Base-by-base conservation (phyloP, 2,113 vertebrate genomes). In the Rhinolophus sinicus region DNA sequence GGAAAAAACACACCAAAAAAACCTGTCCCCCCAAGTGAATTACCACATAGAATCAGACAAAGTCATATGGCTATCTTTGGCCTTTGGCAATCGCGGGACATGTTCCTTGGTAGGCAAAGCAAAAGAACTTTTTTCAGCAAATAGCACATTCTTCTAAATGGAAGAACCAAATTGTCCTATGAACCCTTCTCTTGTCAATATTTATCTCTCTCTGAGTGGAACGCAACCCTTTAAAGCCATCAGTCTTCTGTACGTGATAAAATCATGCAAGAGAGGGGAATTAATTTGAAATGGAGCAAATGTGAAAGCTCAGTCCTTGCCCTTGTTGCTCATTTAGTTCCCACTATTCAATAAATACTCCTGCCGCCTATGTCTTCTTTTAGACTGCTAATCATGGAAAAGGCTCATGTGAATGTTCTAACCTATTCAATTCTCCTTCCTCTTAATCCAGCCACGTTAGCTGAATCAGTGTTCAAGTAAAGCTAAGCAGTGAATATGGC, bases 171-270 rank as follows among this genome's bases (percentile, higher is more conserved):
- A 91, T 11, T 80, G 30, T 65, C 50, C 38, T 92, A 30, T n/a
- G 38, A 96, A 33, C 28, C 22, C 16, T 93, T 92, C 22, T 93
- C 58, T 90, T 93, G 62, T 44, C 65, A 90, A 35, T 38, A 84
- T 64, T 92, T 82, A 18, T 54, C 76, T 80, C 40, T 88, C 82
- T 84, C 47, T 50, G 30, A 90, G 76, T 70, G 62, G 90, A 80
- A 70, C 65, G 65, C 8, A 94, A 84, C 38, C 1, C 40, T 60
- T 1, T 64, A 33, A 92, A 90, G 60, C 33, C 58, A 26, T 73
- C 56, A 47, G 40, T 96, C 54, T 90, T 92, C 50, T 84, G 18
- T 16, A 83, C 30, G 56, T 81, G 60, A 77, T 44, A 87, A 76
- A 72, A 82, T 89, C 62, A 92, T 2, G 4, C 8, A 54, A 52